A percentile compares a stretch with the other conserved stretches of the same genome.
Evolutionary conservation across 2,888 invertebrate species (phyloP).

Genomic region (Catocala sponsa): DNA sequence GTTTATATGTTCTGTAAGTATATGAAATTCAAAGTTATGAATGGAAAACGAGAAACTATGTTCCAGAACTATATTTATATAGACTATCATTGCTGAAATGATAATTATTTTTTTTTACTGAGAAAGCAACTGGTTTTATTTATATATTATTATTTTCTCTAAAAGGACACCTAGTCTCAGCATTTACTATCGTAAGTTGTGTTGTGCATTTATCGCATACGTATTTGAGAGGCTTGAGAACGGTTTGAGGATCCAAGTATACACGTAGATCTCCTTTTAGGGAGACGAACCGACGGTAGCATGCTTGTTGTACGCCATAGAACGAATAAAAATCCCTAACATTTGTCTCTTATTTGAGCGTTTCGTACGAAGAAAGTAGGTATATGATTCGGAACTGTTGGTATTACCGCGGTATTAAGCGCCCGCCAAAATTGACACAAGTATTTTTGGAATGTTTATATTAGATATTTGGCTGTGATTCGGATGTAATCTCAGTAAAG

Average conservation of each 20-base stretch:
- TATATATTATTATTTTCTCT: constrained; percentile 18
- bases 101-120: constrained; percentile 17
- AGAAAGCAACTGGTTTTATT: constrained; percentile 12
- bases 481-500: constrained; percentile 62
- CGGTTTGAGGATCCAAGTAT: constrained; percentile 8
- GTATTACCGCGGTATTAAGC: constrained; percentile 8
- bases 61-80: constrained; percentile 17
- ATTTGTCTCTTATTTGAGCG: constrained; percentile 13
- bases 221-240: constrained; percentile 29
- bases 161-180: constrained; percentile 59
- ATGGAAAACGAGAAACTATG: constrained; percentile 20
- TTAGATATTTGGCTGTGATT: constrained; percentile 78
- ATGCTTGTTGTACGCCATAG: constrained; percentile 29
- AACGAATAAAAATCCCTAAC: constrained; percentile 12
- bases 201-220: constrained; percentile 39
- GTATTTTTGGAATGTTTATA: constrained; percentile 72
- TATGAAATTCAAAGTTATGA: constrained; percentile 36
- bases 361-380: constrained; percentile 14
- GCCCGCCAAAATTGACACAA: constrained; percentile 31
- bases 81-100: constrained; percentile 24
- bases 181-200: constrained; percentile 59
- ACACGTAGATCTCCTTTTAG: constrained; percentile 29
- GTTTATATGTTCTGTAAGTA: constrained; percentile 51
- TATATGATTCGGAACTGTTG: constrained; percentile 16
- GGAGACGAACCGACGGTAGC: constrained; percentile 19